Conservation (phyloP, 2,797 vertebrate genomes). For the Molossus molossus region DNA sequence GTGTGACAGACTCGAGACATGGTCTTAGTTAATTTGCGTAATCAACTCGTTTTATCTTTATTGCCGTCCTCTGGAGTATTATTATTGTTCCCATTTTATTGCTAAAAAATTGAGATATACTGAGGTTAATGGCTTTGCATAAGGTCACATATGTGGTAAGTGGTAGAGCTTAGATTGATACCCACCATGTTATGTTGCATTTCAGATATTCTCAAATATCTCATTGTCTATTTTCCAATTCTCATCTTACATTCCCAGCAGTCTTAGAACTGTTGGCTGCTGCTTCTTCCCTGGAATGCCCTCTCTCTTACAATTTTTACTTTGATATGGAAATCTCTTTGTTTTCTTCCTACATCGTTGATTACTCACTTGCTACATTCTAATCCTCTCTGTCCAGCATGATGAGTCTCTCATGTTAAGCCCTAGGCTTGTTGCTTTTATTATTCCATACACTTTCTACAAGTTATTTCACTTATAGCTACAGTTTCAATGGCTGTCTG, state of each 20-base stretch:
- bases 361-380: background rate
- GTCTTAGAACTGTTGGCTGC: background rate
- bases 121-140: background rate
- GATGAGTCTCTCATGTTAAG: background rate
- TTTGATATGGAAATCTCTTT: background rate
- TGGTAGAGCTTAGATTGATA: background rate
- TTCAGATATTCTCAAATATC: conserved; percentile 25
- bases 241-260: background rate
- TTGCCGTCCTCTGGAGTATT: background rate
- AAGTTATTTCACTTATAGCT: background rate
- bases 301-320: background rate
- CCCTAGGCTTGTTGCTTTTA: background rate
- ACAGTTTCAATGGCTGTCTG: background rate
- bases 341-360: background rate
- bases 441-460: background rate
- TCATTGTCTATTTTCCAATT: background rate
- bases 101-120: background rate
- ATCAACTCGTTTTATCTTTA: background rate
- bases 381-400: background rate
- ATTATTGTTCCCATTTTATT: background rate
- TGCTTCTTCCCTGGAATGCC: background rate
- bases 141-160: background rate
- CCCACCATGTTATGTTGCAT: background rate
- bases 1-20: background rate
- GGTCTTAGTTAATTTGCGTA: background rate